Percentiles rank a stretch among this genome's conserved stretches.
Conservation (phyloP, 2,113 vertebrate species). For the Vulpes lagopus region DNA sequence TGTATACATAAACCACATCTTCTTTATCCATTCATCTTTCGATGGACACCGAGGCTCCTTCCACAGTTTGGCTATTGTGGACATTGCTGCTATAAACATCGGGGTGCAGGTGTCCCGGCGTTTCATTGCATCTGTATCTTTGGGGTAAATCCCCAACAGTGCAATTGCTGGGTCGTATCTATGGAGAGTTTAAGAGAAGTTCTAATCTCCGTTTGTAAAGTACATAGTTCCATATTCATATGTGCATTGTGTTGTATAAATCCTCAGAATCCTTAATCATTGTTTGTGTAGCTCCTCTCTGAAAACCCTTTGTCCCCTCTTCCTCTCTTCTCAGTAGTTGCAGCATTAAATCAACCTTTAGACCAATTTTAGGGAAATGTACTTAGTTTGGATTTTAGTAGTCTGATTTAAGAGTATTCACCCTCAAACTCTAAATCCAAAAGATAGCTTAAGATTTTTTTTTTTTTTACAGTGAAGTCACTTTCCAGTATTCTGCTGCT, state of each 20-base stretch:
- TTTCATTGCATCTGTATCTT: too few relatives aligned
- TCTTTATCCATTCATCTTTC: too few relatives aligned
- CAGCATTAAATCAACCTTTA: constrained; percentile 56
- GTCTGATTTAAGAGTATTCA: constrained; percentile 67
- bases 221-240: constrained; percentile 18
- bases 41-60: too few relatives aligned
- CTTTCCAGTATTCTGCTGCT: constrained; percentile 33
- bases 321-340: not conserved
- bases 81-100: too few relatives aligned
- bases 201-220: constrained; percentile 36
- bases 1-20: too few relatives aligned
- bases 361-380: constrained; percentile 46
- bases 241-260: constrained; percentile 23
- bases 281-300: constrained; percentile 36
- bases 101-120: too few relatives aligned
- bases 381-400: constrained; percentile 60
- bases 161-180: too few relatives aligned
- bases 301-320: not conserved
- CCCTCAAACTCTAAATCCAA: constrained; percentile 63
- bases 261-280: constrained; percentile 10
- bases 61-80: too few relatives aligned
- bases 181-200: constrained; percentile 20
- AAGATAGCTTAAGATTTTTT: constrained; percentile 51
- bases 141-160: too few relatives aligned
- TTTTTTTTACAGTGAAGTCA: constrained; percentile 50